Evolutionary conservation across 2,888 invertebrate genomes (phyloP), one percentile per base, ranked within the genome.

Genomic region (Nesidiocoris tenuis): DNA sequence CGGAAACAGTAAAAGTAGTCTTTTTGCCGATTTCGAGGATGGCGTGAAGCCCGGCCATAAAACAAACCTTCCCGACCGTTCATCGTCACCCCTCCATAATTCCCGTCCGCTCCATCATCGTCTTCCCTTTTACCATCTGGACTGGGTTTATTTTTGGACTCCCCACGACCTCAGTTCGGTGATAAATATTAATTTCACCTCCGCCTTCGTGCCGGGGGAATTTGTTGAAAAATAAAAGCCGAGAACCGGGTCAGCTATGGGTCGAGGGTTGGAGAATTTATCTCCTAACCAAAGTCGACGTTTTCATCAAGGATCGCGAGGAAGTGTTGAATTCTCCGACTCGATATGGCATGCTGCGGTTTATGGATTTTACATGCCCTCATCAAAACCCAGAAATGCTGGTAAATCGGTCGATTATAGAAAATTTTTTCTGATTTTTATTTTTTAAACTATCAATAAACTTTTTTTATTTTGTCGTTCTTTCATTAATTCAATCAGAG

Each of bases 131-230:
- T 12, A 39, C 3, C 39, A 39, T 39, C 59, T 59, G 59, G 5
- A 59, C 7, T 16, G 17, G 19, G 67, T 67, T 19, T 67, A 67
- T 67, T 67, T 67, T 67, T 55, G 21, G 39, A 54, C 22, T 22
- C n/a, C 56, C 65, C 64, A 22, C 67, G 18, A 18, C 65, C 64
- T 24, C 67, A 9, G 18, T 56, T 55, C 21, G 67, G 67, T 17
- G 67, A 67, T 67, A 67, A 67, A 67, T 67, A 67, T 56, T 56
- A 56, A 67, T 67, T 67, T 67, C 22, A 67, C 67, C 54, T 22
- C 22, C 55, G 54, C 22, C 55, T 67, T 39, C 39, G 39, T 12
- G 39, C 39, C 12, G 39, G 39, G 39, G 39, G n/a, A n/a, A 7
- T 39, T 39, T 12, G 39, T 39, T 39, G 39, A 12, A 39, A 39